Evolutionary conservation across 2,888 invertebrate species (phyloP), one percentile per base, ranked within the genome.

Genomic region (Cephus pygmeus): DNA sequence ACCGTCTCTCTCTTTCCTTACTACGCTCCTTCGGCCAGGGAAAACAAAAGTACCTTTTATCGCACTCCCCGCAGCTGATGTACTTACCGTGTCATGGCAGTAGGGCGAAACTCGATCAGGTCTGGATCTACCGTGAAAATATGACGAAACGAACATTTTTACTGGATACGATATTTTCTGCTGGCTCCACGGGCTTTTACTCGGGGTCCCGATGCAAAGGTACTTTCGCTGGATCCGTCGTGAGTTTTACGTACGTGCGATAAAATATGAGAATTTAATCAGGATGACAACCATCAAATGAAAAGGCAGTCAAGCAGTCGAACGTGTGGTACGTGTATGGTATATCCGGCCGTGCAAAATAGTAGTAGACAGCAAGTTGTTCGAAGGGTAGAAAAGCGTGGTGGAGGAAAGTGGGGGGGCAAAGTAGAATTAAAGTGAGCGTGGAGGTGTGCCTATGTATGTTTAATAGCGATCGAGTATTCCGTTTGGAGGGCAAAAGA

Each of bases 401-500:
- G 81, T 85, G 85, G 83, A 88, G 88, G 88, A 87, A 88, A 88
- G 87, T 85, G 85, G 87, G 85, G 85, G 84, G 83, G 78, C 31
- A 76, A 78, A 86, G 81, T 75, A 85, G 84, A 88, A 88, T 89
- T 88, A 88, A 88, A 89, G 86, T 87, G 86, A 87, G 85, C 85
- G 84, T 82, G 82, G 83, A 88, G 88, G 87, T 88, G 88, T 88
- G 83, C 84, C 84, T 86, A 90, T 88, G 88, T 88, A 89, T 89
- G 87, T 89, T 90, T 90, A 89, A 90, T 89, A 88, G 86, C 85
- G 88, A 90, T 90, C 87, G 89, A 86, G 88, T 90, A 90, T 90
- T 90, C 89, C 87, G 89, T 90, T 89, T 89, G 88, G 87, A 85
- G 87, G 84, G 84, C 83, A 85, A 81, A 77, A 73, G 79, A 80